Evolutionary conservation across 2,113 vertebrate species (phyloP).

Genomic region (Campylorhamphus procurvoides): DNA sequence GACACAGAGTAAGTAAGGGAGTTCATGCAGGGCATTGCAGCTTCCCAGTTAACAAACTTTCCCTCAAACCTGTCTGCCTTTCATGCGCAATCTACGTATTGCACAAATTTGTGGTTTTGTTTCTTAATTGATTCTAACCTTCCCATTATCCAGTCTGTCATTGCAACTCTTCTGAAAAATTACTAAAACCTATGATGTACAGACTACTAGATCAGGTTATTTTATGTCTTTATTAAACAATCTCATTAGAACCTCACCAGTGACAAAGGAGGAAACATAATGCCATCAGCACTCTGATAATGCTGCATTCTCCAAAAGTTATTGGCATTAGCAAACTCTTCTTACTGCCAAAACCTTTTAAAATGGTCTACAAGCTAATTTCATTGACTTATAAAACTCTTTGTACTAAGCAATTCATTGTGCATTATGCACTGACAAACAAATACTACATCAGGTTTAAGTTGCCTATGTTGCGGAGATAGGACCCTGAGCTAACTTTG

Average conservation of each 20-base stretch:
- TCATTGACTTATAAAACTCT: neutral
- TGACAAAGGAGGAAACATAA: neutral
- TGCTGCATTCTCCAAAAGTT: neutral
- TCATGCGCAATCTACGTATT: neutral
- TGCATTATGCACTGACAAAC: neutral
- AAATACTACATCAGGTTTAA: neutral
- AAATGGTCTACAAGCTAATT: neutral
- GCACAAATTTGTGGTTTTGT: neutral
- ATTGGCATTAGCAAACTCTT: neutral
- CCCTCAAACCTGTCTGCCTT: neutral
- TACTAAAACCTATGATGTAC: neutral
- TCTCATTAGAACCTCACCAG: neutral
- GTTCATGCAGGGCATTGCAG: neutral
- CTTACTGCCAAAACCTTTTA: neutral
- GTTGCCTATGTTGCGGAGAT: neutral
- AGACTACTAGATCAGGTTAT: neutral
- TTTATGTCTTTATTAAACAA: neutral
- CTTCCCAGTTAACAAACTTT: neutral
- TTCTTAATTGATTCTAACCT: slow-evolving; percentile 3
- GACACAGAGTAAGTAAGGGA: neutral
- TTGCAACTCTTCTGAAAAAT: slow-evolving; percentile 1
- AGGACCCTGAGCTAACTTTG: neutral
- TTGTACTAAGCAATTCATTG: neutral
- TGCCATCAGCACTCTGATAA: neutral
- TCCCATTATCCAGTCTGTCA: neutral